phyloP scores from a whole-genome alignment of 2,797 vertebrate genomes.

The Sebastiscus tertius region DNA sequence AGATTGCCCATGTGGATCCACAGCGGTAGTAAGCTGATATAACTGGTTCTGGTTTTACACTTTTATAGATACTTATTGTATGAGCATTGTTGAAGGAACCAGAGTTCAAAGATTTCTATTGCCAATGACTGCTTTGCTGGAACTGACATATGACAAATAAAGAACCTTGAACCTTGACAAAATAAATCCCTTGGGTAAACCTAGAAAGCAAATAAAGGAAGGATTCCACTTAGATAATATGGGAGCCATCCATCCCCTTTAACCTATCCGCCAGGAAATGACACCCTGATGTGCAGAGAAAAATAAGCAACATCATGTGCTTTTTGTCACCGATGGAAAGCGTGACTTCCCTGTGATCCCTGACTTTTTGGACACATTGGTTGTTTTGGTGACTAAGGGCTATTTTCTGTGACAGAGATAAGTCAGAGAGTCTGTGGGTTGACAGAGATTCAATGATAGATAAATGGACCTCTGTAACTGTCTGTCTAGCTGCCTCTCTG shows the following conservation, averaged over 20 bases:
- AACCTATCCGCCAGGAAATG: neutral
- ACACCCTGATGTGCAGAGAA: neutral
- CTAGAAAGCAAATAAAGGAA: neutral
- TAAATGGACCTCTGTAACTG: slow-evolving; percentile 27
- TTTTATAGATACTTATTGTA: no score
- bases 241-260: neutral
- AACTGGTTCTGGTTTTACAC: neutral
- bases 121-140: no score
- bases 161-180: neutral
- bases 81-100: no score
- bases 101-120: no score
- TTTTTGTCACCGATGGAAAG: neutral
- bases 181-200: neutral
- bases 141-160: no score
- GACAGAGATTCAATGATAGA: slow-evolving; percentile 39
- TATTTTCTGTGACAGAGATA: slow-evolving; percentile 7
- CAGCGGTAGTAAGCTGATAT: neutral
- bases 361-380: neutral
- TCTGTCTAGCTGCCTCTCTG: slow-evolving; percentile 27
- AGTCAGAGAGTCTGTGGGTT: neutral
- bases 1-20: neutral
- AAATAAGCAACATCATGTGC: neutral
- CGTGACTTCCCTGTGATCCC: neutral
- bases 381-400: neutral
- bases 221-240: neutral